Percentiles rank a stretch among this genome's conserved stretches.
These are phyloP conservation scores for Amphimedon queenslandica DNA, from an alignment of 37 sponge, comb jelly and placozoan genomes.

Conservation along the genomic window DNA sequence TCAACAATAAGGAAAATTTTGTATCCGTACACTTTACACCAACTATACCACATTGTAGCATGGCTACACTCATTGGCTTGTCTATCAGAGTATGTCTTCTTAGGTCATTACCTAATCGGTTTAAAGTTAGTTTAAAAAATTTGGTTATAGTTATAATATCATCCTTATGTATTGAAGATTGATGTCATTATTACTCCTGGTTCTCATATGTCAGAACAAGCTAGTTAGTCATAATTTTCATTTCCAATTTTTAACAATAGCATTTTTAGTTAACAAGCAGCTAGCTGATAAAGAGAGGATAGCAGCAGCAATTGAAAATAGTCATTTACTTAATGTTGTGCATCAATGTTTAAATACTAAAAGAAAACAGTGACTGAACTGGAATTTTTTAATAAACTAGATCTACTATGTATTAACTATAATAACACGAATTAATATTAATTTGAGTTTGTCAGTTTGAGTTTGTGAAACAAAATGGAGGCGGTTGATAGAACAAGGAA, in stretches of 20 bases:
- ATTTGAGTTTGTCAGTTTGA: no score
- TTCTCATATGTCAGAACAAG: conserved; percentile 80
- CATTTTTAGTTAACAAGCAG: conserved; percentile 92
- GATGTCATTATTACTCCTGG: conserved; percentile 79
- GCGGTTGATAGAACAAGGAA: conserved; percentile 48
- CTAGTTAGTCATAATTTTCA: conserved; percentile 31
- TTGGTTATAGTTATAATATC: not conserved
- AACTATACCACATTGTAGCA: conserved; percentile 99
- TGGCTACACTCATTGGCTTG: conserved; percentile 98
- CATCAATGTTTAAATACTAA: conserved; percentile 76
- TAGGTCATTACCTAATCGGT: conserved; percentile 76
- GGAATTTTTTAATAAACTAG: no score
- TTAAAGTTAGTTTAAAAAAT: conserved; percentile 48
- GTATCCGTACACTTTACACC: conserved; percentile 91
- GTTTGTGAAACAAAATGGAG: no score
- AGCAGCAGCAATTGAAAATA: conserved; percentile 96
- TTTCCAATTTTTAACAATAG: not conserved
- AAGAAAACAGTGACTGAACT: no score
- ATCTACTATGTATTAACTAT: no score
- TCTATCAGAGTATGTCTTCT: conserved; percentile 85
- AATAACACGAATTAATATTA: no score
- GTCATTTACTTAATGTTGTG: conserved; percentile 82
- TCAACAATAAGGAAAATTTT: conserved; percentile 52
- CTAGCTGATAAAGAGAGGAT: conserved; percentile 98
- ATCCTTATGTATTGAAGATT: conserved; percentile 41